Evolutionary conservation across 1,140 invertebrate species (phyloP).

Genomic region (Drosophila guanche): DNA sequence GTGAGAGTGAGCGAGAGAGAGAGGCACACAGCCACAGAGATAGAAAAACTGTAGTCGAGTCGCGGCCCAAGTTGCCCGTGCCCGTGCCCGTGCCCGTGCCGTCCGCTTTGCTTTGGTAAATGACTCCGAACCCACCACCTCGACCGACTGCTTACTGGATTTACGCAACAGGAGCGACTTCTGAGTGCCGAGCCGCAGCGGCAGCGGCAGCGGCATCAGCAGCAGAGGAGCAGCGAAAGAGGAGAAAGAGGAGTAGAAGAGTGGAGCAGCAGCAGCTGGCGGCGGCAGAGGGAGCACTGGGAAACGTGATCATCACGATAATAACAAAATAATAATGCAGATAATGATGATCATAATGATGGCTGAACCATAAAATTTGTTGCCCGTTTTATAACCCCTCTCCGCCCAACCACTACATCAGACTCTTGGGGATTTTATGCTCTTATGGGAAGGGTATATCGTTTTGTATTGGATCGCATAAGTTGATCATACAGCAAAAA

Average conservation of each 20-base stretch:
- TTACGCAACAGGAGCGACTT: conserved; percentile 79
- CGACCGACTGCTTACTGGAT: conserved; percentile 75
- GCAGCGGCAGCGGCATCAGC: conserved; percentile 14
- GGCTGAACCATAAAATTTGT: conserved; percentile 46
- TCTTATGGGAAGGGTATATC: too few species aligned
- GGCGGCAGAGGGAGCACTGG: background rate
- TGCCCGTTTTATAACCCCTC: background rate
- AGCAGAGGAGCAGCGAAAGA: background rate
- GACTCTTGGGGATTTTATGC: background rate
- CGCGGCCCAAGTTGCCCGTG: conserved; percentile 58
- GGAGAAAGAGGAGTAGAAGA: background rate
- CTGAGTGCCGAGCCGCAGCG: conserved; percentile 42
- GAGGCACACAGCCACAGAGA: conserved; percentile 22
- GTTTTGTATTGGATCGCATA: too few species aligned
- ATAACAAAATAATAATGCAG: conserved; percentile 55
- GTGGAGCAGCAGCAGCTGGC: background rate
- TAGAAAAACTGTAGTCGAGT: conserved; percentile 2
- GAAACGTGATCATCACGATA: conserved; percentile 70
- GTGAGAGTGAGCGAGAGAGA: conserved; percentile 30
- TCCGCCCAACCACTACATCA: background rate
- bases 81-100: conserved; percentile 30
- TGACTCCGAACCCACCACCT: conserved; percentile 53
- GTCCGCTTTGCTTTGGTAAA: conserved; percentile 58
- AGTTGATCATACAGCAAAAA: conserved; percentile 2
- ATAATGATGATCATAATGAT: conserved; percentile 51